These are phyloP conservation scores for Acipenser oxyrinchus DNA, from an alignment of 2,797 vertebrate species.

Conservation along the genomic window DNA sequence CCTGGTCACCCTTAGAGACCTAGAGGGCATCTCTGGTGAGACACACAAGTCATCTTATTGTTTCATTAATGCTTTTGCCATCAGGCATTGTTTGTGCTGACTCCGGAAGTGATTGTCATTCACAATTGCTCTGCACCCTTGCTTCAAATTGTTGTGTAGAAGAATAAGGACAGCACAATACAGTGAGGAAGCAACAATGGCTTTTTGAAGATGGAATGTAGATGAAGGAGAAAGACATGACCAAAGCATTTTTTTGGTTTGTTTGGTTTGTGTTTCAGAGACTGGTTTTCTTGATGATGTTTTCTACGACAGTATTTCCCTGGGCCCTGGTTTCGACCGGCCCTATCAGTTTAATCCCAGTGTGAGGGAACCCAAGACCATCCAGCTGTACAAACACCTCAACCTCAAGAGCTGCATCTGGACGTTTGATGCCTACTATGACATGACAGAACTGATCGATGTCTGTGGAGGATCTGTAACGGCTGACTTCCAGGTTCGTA, in stretches of 20 bases:
- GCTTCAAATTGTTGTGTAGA: too few relatives aligned
- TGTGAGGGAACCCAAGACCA: slow-evolving; percentile 74
- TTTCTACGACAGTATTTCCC: slow-evolving; percentile 63
- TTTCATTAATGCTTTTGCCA: too few relatives aligned
- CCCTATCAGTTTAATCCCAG: slow-evolving; percentile 85
- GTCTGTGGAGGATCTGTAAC: slow-evolving; percentile 91
- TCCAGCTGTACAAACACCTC: slow-evolving; percentile 91
- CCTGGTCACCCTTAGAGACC: slow-evolving; percentile 74
- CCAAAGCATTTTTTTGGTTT: neutral
- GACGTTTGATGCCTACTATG: slow-evolving; percentile 93
- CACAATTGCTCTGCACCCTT: too few relatives aligned
- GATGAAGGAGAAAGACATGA: neutral
- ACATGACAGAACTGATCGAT: slow-evolving; percentile 96
- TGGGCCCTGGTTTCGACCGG: slow-evolving; percentile 86
- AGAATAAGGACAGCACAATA: too few relatives aligned
- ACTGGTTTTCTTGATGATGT: slow-evolving; percentile 81
- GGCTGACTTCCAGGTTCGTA: slow-evolving; percentile 87
- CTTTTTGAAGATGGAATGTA: too few relatives aligned
- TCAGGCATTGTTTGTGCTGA: too few relatives aligned
- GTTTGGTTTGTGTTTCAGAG: slow-evolving; percentile 52
- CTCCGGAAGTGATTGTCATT: too few relatives aligned
- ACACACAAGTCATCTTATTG: neutral
- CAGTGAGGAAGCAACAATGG: neutral
- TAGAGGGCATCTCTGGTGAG: slow-evolving; percentile 80
- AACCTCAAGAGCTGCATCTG: slow-evolving; percentile 98